Conservation (phyloP, 2,797 vertebrate genomes). For the Pterois miles region DNA sequence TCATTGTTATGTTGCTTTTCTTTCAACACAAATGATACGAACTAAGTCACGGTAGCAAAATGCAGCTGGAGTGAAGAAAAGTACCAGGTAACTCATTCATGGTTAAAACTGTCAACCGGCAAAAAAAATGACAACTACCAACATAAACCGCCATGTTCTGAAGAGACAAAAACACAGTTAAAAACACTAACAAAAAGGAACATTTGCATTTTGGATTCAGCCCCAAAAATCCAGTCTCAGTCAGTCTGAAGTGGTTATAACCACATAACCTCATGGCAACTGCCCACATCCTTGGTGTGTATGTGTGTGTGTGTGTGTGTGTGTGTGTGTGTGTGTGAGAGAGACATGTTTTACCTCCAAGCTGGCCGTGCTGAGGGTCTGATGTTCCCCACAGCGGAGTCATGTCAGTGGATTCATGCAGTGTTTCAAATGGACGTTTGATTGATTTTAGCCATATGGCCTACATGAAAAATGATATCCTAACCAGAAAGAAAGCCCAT, state of each 20-base stretch:
- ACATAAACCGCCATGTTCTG: too few species aligned
- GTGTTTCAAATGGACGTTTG: constrained; percentile 7
- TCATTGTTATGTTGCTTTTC: constrained; percentile 24
- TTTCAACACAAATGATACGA: too few species aligned
- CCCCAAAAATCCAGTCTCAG: neutral
- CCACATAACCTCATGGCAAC: constrained; percentile 13
- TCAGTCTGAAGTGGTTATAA: neutral
- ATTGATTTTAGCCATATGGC: neutral
- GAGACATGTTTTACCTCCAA: constrained; percentile 18
- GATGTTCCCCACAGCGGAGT: constrained; percentile 1
- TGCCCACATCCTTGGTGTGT: constrained; percentile 44
- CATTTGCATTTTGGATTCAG: too few species aligned
- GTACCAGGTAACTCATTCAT: too few species aligned
- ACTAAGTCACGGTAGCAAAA: too few species aligned
- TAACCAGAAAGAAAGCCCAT: neutral
- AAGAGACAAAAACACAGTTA: too few species aligned
- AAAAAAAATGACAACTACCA: too few species aligned
- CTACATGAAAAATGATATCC: neutral
- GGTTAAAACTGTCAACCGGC: too few species aligned
- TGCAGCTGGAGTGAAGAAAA: too few species aligned
- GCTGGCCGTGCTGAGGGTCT: constrained; percentile 2
- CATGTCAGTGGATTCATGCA: neutral
- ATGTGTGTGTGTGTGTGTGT: constrained; percentile 21
- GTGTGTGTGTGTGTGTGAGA: neutral
- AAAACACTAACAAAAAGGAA: too few species aligned